Percentiles rank a stretch among this genome's conserved stretches.
These are phyloP conservation scores for Danio tinwini DNA, from an alignment of 2,797 vertebrate genomes.

Conservation along the genomic window DNA sequence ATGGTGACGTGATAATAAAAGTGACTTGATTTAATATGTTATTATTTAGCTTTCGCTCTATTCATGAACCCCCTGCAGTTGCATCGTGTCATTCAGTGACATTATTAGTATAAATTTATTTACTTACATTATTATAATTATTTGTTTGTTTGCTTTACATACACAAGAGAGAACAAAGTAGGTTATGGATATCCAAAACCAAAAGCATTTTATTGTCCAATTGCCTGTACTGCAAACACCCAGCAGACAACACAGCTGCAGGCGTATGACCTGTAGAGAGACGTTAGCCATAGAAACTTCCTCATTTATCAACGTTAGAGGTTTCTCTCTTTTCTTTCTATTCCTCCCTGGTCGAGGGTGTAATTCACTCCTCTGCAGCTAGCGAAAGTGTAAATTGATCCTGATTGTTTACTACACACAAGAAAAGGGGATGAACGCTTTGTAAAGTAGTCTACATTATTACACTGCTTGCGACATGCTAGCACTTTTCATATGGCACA, in stretches of 20 bases:
- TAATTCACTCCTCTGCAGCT: constrained; percentile 27
- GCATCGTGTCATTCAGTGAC: too few relatives aligned
- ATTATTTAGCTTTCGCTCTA: too few relatives aligned
- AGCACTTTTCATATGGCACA: constrained; percentile 72
- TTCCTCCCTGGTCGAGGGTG: constrained; percentile 7
- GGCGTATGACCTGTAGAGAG: constrained; percentile 25
- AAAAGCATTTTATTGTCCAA: constrained; percentile 2
- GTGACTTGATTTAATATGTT: too few relatives aligned
- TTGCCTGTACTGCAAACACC: constrained; percentile 11
- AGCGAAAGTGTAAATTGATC: constrained; percentile 33
- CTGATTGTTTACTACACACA: constrained; percentile 41
- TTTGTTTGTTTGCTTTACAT: too few relatives aligned
- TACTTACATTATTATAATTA: too few relatives aligned
- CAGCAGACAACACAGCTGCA: constrained; percentile 16
- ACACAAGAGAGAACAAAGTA: not conserved
- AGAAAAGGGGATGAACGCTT: not conserved
- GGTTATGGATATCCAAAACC: not conserved
- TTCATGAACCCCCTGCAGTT: too few relatives aligned
- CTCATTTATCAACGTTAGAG: constrained; percentile 17
- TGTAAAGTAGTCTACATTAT: constrained; percentile 35
- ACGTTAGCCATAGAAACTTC: constrained; percentile 16
- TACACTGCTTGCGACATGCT: constrained; percentile 61
- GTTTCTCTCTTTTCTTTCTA: constrained; percentile 14
- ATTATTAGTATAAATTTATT: too few relatives aligned
- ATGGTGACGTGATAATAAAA: too few relatives aligned